phyloP scores from a whole-genome alignment of 2,888 invertebrate genomes.

The Boloria selene region DNA sequence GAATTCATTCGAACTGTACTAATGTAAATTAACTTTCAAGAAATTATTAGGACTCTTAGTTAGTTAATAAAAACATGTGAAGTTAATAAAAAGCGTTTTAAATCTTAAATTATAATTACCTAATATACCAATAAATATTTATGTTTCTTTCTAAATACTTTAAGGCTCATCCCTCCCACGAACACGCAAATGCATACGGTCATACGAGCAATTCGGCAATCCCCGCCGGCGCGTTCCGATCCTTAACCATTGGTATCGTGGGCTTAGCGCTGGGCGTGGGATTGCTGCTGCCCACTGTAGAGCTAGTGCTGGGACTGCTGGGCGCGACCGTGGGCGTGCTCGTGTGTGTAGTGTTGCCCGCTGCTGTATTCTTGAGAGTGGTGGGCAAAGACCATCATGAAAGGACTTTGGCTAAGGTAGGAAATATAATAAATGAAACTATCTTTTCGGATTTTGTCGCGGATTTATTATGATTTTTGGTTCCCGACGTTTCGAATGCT shows the following conservation, averaged over 20 bases:
- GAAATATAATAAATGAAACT: not conserved
- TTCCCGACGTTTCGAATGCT: too few relatives aligned
- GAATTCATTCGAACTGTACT: too few relatives aligned
- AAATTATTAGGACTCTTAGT: too few relatives aligned
- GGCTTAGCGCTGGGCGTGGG: conserved; percentile 89
- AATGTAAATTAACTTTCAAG: too few relatives aligned
- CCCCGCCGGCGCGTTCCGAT: conserved; percentile 91
- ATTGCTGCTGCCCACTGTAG: conserved; percentile 95
- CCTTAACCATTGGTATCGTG: conserved; percentile 91
- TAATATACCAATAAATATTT: not conserved
- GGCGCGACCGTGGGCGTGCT: conserved; percentile 98
- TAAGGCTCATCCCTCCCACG: conserved; percentile 80
- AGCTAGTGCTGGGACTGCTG: conserved; percentile 95
- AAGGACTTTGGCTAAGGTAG: conserved; percentile 11
- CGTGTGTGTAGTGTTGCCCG: conserved; percentile 96
- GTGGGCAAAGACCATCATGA: conserved; percentile 15
- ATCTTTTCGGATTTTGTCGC: too few relatives aligned
- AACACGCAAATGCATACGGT: conserved; percentile 70
- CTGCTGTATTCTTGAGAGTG: conserved; percentile 92
- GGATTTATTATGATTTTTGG: too few relatives aligned
- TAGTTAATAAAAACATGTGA: not conserved
- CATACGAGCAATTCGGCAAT: conserved; percentile 88
- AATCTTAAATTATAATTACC: too few relatives aligned
- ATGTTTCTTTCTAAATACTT: not conserved
- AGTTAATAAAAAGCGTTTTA: not conserved